Evolutionary conservation across 2,888 invertebrate genomes (phyloP), one percentile per base, ranked within the genome.

Genomic region (Drosophila parthenogenetica): DNA sequence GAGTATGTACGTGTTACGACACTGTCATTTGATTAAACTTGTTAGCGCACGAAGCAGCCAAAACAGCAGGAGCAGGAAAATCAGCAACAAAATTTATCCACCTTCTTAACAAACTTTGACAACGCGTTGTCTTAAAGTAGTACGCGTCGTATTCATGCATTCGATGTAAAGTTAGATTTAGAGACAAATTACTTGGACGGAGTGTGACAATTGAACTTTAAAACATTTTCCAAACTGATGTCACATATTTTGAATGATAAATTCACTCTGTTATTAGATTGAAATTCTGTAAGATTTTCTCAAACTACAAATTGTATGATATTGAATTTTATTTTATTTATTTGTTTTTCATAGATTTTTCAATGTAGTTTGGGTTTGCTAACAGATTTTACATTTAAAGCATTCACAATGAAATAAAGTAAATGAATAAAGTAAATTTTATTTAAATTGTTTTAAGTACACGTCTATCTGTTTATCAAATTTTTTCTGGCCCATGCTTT

Each of bases 1-100:
- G 79, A 77, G 81, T 73, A 74, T 83, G 83, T 87, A 88, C 87
- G 89, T 88, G 84, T 81, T 69, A 73, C 73, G 89, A 73, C 89
- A 77, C 80, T 82, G 86, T 81, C 86, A 80, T 87, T 89, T 86
- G 88, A 89, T 88, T 86, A 86, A 88, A 86, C 87, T 89, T 86
- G 86, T 87, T 89, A 83, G 74, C 76, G 67, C 74, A 68, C 51
- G 19, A 43, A 51, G 46, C 62, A 67, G n/a, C 42, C 29, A 22
- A 14, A 50, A 3, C 55, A 51, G 8, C 48, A 37, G 13, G 10
- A 49, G 32, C 35, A 60, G 8, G 54, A 64, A 25, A 17, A 48
- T 42, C 50, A 46, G 25, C 67, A 49, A 37, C 46, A 65, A 79
- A 77, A 65, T 68, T 77, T 72, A 68, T 40, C 45, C 48, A 57